Conservation (phyloP, 1,140 invertebrate genomes). For the Notospermus geniculatus region DNA sequence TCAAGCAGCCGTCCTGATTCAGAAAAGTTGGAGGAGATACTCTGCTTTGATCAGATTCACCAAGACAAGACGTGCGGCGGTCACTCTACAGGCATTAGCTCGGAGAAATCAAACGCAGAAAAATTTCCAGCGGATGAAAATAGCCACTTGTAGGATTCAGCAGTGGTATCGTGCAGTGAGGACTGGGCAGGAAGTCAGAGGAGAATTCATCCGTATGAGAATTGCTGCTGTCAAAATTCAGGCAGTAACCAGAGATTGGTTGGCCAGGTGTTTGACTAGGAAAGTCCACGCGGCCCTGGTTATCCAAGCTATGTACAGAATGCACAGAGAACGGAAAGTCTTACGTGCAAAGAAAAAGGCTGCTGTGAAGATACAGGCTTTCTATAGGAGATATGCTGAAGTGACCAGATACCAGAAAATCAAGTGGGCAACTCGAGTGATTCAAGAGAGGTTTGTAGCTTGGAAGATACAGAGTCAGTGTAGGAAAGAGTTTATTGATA, state of each 20-base stretch:
- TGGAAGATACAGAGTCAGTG: neutral
- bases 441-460: neutral
- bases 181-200: neutral
- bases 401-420: slow-evolving; percentile 13
- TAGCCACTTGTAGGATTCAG: neutral
- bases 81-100: slow-evolving; percentile 28
- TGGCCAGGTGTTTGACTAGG: neutral
- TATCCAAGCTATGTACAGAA: neutral
- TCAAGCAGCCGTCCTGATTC: slow-evolving; percentile 8
- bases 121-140: slow-evolving; percentile 13
- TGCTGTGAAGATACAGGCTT: slow-evolving; percentile 20
- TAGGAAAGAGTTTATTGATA: neutral
- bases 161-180: neutral
- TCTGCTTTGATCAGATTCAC: neutral
- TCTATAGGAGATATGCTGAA: slow-evolving; percentile 10
- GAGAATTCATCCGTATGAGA: slow-evolving; percentile 4
- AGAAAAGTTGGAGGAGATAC: slow-evolving; percentile 1
- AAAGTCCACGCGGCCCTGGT: neutral
- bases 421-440: slow-evolving; percentile 17
- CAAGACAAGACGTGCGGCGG: slow-evolving; percentile 17
- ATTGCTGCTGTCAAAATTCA: slow-evolving; percentile 29
- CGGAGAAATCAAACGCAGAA: slow-evolving; percentile 11
- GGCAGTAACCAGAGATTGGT: slow-evolving; percentile 9
- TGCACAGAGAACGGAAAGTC: neutral
- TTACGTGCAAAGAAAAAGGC: slow-evolving; percentile 13